Base-by-base conservation (phyloP, 2,113 vertebrate species). In the Agapornis roseicollis region DNA sequence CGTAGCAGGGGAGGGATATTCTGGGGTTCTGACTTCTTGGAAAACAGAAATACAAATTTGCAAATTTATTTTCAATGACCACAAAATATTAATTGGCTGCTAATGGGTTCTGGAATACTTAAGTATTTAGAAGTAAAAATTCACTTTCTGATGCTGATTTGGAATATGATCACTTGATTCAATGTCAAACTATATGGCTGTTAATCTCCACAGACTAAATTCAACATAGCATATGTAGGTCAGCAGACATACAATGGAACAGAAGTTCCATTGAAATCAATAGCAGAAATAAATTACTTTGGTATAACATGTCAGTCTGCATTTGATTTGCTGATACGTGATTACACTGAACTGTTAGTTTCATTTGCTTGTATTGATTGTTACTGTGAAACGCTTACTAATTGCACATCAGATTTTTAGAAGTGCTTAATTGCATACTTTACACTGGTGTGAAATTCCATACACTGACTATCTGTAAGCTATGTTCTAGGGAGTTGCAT, bases 281-380 rank as follows among this genome's bases (percentile, higher is more conserved):
- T 89, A 81, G 10, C 33, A 95, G 61, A 96, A 97, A 93, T 90
- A 95, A 96, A 88, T 91, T 80, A 86, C 46, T 66, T 17, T 74
- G 37, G 33, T 84, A 58, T 76, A 80, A 31, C 19, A 37, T 85
- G 89, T 90, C 89, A 91, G 52, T 81, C 80, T 92, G 55, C 49
- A 89, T 97, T 96, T 92, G 81, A 81, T 92, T 94, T 93, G 74
- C 73, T 88, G 72, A 91, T 63, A 80, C 17, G n/a, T 92, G 83
- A 95, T 96, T 93, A 81, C 88, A 49, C 80, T 91, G 63, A 90
- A 74, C 69, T 88, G 74, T 91, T 95, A 85, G 61, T 69, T 94
- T 93, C 85, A 85, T 96, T 95, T 93, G 79, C 82, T 88, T 78
- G 64, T 91, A 97, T 97, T 91, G 95, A 95, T 89, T 85, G 80